Base-by-base conservation (phyloP, 2,797 vertebrate species). In the Jordanella pulchra region DNA sequence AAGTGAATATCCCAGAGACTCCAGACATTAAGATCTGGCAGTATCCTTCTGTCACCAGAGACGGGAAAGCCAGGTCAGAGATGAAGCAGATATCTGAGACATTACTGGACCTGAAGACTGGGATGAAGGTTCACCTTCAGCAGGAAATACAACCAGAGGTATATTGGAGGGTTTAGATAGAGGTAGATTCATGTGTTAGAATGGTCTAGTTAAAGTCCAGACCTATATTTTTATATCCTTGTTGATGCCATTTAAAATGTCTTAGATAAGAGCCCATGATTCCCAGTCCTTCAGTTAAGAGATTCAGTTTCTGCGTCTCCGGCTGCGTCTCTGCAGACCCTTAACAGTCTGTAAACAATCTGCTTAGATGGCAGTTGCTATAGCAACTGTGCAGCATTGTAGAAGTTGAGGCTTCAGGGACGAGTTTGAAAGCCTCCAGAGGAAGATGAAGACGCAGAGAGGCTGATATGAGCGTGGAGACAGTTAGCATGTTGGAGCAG, bases 311-410 rank as follows among this genome's bases (percentile, higher is more conserved):
- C 42, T 13, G 18, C 48, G 3, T 45, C 30, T 42, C 3, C 5
- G 54, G 7, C 11, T 0, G 28, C 14, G 67, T 84, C 83, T 69
- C 86, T 80, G 75, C 58, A 67, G 86, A 75, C 73, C 61, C 0
- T 1, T 2, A 2, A 7, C 5, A 2, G 63, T 25, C 69, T 18
- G 76, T 82, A 79, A 86, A 88, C 86, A 86, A 76, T 21, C 79
- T 73, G 32, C 58, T 51, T 65, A 55, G 60, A 32, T 1, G 69
- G 15, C 28, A 0, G 83, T 78, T 68, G 66, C 83, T 35, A 69
- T 71, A 69, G 78, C 75, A 76, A 80, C 84, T 12, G 14, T 1
- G 35, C 30, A 1, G 58, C 58, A 7, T 35, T 12, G 45, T 21
- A 25, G 32, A 27, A 66, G 63, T 3, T 58, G 53, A n/a, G 44